Conservation (phyloP, 1,140 invertebrate genomes). For the Drosophila pseudoobscura region DNA sequence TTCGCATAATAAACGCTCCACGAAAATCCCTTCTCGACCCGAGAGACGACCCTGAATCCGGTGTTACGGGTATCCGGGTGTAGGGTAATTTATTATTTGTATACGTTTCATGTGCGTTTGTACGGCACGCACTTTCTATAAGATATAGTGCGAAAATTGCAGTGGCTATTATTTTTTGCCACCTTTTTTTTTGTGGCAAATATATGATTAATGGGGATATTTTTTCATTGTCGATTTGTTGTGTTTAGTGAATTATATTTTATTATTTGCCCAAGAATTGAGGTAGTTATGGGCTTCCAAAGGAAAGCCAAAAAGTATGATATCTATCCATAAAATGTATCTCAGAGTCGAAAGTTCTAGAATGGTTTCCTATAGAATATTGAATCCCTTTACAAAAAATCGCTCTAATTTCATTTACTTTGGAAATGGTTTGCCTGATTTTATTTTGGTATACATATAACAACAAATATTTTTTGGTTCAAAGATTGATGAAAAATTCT, state of each 20-base stretch:
- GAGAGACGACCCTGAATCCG: conserved; percentile 18
- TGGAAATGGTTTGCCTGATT: conserved; percentile 65
- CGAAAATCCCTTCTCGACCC: conserved; percentile 61
- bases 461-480: conserved; percentile 60
- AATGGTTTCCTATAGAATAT: too few relatives aligned
- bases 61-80: neutral
- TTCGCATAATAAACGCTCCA: conserved; percentile 77
- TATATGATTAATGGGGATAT: conserved; percentile 21
- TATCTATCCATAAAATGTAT: too few relatives aligned
- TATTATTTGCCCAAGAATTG: too few relatives aligned
- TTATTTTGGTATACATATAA: conserved; percentile 58
- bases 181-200: conserved; percentile 32
- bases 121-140: conserved; percentile 37
- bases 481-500: conserved; percentile 16
- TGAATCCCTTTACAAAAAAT: neutral
- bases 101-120: conserved; percentile 39
- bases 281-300: too few relatives aligned
- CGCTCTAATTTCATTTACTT: conserved; percentile 51
- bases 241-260: too few relatives aligned
- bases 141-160: conserved; percentile 62
- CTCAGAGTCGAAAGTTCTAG: too few relatives aligned
- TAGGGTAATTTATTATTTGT: conserved; percentile 49
- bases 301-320: too few relatives aligned
- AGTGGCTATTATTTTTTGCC: conserved; percentile 38
- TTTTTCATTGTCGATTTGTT: too few relatives aligned